These are phyloP conservation scores for Chaunax sp. DNA, from an alignment of 2,797 vertebrate genomes.

Conservation along the genomic window DNA sequence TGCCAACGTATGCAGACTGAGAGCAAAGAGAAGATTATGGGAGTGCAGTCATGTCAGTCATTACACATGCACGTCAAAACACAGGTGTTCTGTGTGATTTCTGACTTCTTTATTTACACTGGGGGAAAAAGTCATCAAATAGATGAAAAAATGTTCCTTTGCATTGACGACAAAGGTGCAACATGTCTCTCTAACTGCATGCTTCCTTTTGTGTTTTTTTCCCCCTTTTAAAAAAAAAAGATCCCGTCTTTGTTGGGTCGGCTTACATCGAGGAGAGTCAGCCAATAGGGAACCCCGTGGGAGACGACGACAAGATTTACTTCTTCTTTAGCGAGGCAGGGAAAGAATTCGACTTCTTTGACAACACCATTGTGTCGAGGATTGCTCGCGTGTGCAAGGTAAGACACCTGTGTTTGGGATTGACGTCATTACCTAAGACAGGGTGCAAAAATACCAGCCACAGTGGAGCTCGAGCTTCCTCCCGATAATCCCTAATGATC, in stretches of 20 bases:
- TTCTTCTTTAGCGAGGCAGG: conserved; percentile 96
- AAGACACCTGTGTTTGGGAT: conserved; percentile 45
- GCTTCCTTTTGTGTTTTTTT: conserved; percentile 17
- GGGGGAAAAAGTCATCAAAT: background rate
- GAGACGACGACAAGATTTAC: conserved; percentile 93
- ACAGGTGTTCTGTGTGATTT: conserved; percentile 7
- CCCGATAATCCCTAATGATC: conserved; percentile 54
- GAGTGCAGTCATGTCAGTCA: conserved; percentile 49
- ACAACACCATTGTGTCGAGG: conserved; percentile 93
- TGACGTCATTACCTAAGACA: conserved; percentile 14
- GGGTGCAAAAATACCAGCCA: conserved; percentile 22
- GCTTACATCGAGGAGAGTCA: conserved; percentile 90
- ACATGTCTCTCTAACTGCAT: conserved; percentile 15
- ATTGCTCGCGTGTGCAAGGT: conserved; percentile 96
- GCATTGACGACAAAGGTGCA: conserved; percentile 2
- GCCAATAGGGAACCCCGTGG: conserved; percentile 79
- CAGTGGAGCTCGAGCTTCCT: conserved; percentile 28
- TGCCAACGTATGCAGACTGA: conserved; percentile 50
- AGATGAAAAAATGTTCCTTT: background rate
- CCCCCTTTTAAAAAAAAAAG: conserved; percentile 82
- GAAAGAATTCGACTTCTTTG: conserved; percentile 94
- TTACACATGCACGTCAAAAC: conserved; percentile 71
- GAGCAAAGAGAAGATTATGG: conserved; percentile 46
- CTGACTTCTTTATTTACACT: conserved; percentile 20
- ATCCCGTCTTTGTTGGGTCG: conserved; percentile 92